A percentile compares a stretch with the other conserved stretches of the same genome.
Conservation (phyloP, 2,113 vertebrate species). For the Carassius gibelio region DNA sequence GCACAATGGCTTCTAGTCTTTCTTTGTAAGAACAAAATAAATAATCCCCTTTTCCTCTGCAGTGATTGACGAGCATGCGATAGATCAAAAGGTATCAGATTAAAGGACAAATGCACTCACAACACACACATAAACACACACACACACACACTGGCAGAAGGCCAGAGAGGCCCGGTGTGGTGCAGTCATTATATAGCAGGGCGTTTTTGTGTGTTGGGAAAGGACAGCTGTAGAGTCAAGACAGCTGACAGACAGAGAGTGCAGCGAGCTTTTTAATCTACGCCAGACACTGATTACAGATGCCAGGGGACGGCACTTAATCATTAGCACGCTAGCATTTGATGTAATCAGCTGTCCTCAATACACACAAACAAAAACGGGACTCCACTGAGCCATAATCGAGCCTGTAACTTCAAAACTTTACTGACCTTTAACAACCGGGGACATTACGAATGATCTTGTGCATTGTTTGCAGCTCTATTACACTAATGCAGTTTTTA, state of each 20-base stretch:
- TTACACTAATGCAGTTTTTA: neutral
- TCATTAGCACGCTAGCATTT: constrained; percentile 75
- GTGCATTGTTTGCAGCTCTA: neutral
- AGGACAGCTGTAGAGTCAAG: constrained; percentile 78
- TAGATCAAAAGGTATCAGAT: constrained; percentile 77
- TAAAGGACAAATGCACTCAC: constrained; percentile 59
- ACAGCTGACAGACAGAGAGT: constrained; percentile 79
- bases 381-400: constrained; percentile 59
- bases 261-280: constrained; percentile 77
- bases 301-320: constrained; percentile 75
- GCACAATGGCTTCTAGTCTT: constrained; percentile 40
- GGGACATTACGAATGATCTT: neutral
- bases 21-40: constrained; percentile 46
- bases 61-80: constrained; percentile 66
- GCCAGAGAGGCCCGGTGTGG: constrained; percentile 71
- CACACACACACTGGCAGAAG: constrained; percentile 64
- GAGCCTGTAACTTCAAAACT: constrained; percentile 21
- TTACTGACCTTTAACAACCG: constrained; percentile 10
- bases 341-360: constrained; percentile 71
- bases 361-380: constrained; percentile 45
- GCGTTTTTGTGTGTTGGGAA: constrained; percentile 68
- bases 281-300: constrained; percentile 81
- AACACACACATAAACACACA: constrained; percentile 48
- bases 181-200: constrained; percentile 74
- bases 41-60: constrained; percentile 67